These are phyloP conservation scores for Oncorhynchus gorbuscha DNA, from an alignment of 2,113 vertebrate species.

Conservation along the genomic window DNA sequence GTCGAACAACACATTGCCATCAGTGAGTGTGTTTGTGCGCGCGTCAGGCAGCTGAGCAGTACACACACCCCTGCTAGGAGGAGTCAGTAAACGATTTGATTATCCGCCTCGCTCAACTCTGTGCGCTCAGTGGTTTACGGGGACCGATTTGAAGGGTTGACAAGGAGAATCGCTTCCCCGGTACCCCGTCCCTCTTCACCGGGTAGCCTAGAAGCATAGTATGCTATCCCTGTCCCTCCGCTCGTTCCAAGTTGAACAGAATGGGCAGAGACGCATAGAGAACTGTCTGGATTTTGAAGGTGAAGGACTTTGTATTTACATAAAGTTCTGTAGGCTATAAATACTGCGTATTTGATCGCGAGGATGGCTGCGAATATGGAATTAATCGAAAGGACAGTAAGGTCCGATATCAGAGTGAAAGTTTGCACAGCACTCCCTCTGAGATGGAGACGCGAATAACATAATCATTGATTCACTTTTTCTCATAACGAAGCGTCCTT, in stretches of 20 bases:
- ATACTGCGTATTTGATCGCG: not conserved
- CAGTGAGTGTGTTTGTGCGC: not conserved
- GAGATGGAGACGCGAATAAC: conserved; percentile 28
- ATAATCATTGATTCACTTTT: not conserved
- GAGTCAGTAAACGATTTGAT: conserved; percentile 37
- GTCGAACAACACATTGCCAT: not conserved
- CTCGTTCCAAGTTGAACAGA: not conserved
- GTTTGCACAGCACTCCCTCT: conserved; percentile 6
- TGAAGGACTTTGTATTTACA: not conserved
- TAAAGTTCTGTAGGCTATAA: not conserved
- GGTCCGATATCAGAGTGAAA: conserved; percentile 23
- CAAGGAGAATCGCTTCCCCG: not conserved
- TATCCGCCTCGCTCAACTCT: conserved; percentile 22
- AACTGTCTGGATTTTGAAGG: not conserved
- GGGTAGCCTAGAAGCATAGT: not conserved
- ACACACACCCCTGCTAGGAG: conserved; percentile 29
- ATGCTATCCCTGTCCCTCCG: not conserved
- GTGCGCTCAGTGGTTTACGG: conserved; percentile 39
- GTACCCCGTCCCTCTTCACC: not conserved
- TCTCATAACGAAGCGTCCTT: not conserved
- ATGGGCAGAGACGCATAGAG: not conserved
- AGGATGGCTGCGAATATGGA: conserved; percentile 36
- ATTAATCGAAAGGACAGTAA: conserved; percentile 27
- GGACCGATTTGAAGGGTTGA: conserved; percentile 4
- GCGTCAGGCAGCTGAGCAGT: conserved; percentile 11